phyloP scores from a whole-genome alignment of 2,888 invertebrate species.

The Venustoraphidia nigricollis region DNA sequence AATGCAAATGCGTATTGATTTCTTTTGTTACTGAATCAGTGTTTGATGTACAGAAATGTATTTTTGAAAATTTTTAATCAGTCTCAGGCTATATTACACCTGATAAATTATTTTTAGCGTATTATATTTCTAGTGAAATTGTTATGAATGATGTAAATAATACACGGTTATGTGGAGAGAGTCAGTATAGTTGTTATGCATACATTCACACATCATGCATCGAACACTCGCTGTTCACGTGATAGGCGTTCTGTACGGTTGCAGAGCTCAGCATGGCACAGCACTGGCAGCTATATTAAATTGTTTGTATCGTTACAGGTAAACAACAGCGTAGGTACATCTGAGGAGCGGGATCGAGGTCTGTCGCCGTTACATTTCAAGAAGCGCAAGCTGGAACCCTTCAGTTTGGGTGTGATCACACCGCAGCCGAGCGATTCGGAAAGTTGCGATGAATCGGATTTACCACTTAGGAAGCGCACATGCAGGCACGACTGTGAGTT shows the following conservation, averaged over 20 bases:
- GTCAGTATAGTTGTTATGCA: not conserved
- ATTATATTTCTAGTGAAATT: no score
- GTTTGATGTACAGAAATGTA: no score
- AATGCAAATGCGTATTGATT: no score
- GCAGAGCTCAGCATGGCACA: conserved; percentile 1
- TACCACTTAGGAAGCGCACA: conserved; percentile 30
- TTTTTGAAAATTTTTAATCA: no score
- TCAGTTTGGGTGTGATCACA: conserved; percentile 40
- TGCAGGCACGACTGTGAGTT: conserved; percentile 37
- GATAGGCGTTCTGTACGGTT: conserved; percentile 19
- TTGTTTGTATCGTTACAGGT: no score
- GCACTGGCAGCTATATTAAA: no score
- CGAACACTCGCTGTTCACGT: conserved; percentile 21
- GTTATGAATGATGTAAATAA: no score
- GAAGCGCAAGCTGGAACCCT: conserved; percentile 13
- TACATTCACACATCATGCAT: conserved; percentile 11
- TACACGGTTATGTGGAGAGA: not conserved
- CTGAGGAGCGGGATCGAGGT: conserved; percentile 30
- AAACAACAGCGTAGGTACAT: conserved; percentile 18
- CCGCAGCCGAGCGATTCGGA: conserved; percentile 81
- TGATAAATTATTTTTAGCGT: no score
- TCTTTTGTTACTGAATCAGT: no score
- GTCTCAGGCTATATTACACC: no score
- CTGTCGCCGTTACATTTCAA: conserved; percentile 23
- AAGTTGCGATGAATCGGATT: conserved; percentile 42